These are phyloP conservation scores for Drosophila tsacasi DNA, from an alignment of 1,140 invertebrate species.

Conservation along the genomic window DNA sequence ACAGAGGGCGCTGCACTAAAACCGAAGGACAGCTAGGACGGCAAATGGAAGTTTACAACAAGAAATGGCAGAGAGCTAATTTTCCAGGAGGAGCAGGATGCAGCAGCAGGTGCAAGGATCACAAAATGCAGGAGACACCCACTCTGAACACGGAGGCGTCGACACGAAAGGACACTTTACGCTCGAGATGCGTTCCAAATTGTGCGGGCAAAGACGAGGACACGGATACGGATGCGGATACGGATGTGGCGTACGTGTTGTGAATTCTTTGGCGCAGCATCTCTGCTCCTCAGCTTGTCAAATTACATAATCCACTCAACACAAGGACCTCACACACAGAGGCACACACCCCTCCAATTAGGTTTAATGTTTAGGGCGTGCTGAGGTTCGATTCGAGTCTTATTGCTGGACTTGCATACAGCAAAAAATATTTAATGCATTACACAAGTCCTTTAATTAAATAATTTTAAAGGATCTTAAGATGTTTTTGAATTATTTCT, in stretches of 20 bases:
- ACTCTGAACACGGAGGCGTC: conserved; percentile 10
- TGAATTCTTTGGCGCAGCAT: conserved; percentile 57
- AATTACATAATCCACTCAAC: conserved; percentile 61
- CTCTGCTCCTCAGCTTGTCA: conserved; percentile 31
- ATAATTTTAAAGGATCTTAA: background rate
- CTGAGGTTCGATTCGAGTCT: conserved; percentile 53
- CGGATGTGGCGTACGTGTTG: conserved; percentile 66
- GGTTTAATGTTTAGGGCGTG: conserved; percentile 60
- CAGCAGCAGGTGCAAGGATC: conserved; percentile 74
- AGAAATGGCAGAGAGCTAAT: conserved; percentile 69
- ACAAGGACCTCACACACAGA: conserved; percentile 10
- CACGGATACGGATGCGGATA: conserved; percentile 52
- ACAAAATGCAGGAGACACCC: conserved; percentile 57
- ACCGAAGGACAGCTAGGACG: conserved; percentile 53
- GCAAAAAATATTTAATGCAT: background rate
- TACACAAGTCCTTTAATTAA: too few relatives aligned
- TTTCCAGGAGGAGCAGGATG: conserved; percentile 21
- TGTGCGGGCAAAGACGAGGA: conserved; percentile 58
- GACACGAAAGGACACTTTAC: conserved; percentile 81
- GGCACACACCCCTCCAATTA: conserved; percentile 19
- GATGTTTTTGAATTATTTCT: rapidly evolving
- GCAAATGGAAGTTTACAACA: conserved; percentile 68
- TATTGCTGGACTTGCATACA: conserved; percentile 8
- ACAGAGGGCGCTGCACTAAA: conserved; percentile 76
- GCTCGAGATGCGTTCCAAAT: conserved; percentile 74